Percentiles rank a stretch among this genome's conserved stretches.
These are phyloP conservation scores for Rambutsinella grinnellia DNA, from an alignment of 2,888 invertebrate genomes.

Conservation along the genomic window DNA sequence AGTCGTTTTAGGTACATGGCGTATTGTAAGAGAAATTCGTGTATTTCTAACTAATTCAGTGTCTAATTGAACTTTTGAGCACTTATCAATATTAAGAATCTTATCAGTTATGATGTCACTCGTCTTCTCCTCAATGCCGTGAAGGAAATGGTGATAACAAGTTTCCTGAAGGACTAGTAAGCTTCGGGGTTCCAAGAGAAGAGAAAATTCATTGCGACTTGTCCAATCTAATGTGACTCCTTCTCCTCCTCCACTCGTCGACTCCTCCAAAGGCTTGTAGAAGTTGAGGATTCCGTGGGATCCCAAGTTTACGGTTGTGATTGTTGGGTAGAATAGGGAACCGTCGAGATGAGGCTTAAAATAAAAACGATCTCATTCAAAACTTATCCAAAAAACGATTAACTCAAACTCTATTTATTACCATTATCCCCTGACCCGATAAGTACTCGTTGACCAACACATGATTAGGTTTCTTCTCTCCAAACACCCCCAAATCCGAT, in stretches of 20 bases:
- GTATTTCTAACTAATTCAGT: conserved; percentile 76
- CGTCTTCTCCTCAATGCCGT: conserved; percentile 83
- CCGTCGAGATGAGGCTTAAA: conserved; percentile 92
- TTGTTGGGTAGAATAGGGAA: conserved; percentile 90
- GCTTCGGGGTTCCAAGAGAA: conserved; percentile 90
- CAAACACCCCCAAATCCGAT: conserved; percentile 78
- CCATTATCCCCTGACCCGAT: conserved; percentile 95
- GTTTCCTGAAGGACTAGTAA: conserved; percentile 86
- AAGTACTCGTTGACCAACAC: conserved; percentile 94
- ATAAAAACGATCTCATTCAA: not conserved
- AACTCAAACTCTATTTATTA: conserved; percentile 67
- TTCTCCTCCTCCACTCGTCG: not conserved
- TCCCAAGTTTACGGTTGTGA: conserved; percentile 92
- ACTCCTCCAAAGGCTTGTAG: conserved; percentile 70
- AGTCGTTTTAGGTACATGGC: conserved; percentile 91
- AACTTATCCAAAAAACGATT: not conserved
- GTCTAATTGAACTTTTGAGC: conserved; percentile 72
- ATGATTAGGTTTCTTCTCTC: conserved; percentile 85
- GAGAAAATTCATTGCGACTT: conserved; percentile 73
- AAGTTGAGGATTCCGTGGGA: conserved; percentile 93
- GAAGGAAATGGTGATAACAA: conserved; percentile 86
- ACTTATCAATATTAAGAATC: conserved; percentile 76
- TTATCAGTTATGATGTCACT: conserved; percentile 73
- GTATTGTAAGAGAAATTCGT: conserved; percentile 90
- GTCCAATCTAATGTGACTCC: conserved; percentile 14